Percentiles rank a stretch among this genome's conserved stretches.
Evolutionary conservation across 2,113 vertebrate species (phyloP).

Genomic region (Pseudopodoces humilis): DNA sequence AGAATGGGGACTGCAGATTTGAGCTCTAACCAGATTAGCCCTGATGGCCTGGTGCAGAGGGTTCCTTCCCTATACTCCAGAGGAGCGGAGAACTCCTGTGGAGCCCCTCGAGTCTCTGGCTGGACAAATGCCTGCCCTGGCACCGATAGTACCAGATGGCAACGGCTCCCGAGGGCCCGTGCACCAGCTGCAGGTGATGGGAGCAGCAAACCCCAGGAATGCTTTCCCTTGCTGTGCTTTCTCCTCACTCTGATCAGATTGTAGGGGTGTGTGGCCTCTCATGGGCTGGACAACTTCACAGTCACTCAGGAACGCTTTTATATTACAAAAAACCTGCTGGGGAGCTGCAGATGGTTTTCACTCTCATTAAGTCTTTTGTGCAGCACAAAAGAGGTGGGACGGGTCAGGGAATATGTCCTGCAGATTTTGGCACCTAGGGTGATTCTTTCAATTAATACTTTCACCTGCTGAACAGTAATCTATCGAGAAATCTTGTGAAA

Average conservation of each 20-base stretch:
- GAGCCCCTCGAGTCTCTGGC: background rate
- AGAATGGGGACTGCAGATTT: background rate
- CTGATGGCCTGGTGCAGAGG: background rate
- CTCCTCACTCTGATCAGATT: background rate
- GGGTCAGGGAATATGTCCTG: background rate
- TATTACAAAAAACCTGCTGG: background rate
- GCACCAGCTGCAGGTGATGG: background rate
- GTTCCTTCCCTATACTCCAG: background rate
- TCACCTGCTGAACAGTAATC: constrained; percentile 14
- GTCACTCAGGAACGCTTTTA: background rate
- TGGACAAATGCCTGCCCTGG: background rate
- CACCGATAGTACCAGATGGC: background rate
- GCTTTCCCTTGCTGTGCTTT: background rate
- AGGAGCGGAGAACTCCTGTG: background rate
- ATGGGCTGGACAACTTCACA: background rate
- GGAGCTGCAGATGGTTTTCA: background rate
- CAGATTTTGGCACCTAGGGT: background rate
- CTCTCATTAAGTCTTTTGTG: constrained; percentile 1
- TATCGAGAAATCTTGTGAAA: background rate
- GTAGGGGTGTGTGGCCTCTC: background rate
- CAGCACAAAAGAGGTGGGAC: background rate
- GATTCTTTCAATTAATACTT: constrained; percentile 24
- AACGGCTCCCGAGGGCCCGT: background rate
- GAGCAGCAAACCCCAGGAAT: background rate
- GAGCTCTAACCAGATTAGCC: background rate